Conservation (phyloP, 2,888 invertebrate genomes). For the Cryptus viduatorius region DNA sequence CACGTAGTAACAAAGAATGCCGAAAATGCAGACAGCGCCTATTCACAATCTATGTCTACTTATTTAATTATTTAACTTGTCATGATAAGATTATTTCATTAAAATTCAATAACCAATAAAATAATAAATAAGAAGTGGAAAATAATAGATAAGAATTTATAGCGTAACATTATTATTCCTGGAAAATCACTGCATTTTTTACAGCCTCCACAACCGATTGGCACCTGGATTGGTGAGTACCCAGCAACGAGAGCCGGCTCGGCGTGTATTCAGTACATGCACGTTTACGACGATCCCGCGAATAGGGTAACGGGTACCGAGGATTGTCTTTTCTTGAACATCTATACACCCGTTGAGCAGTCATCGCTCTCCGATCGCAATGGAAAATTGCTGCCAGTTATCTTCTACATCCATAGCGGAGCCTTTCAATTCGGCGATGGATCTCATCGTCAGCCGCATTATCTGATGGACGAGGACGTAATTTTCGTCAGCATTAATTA, state of each 20-base stretch:
- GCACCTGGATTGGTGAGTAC: constrained; percentile 49
- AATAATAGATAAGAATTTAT: too few species aligned
- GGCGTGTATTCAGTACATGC: constrained; percentile 63
- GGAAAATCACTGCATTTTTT: background rate
- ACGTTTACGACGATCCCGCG: constrained; percentile 24
- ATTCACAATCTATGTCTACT: too few species aligned
- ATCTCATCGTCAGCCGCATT: constrained; percentile 77
- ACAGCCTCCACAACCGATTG: constrained; percentile 65
- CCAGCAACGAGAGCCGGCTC: constrained; percentile 35
- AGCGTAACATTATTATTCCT: too few species aligned
- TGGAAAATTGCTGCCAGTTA: constrained; percentile 60
- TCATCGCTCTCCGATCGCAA: background rate
- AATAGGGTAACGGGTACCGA: constrained; percentile 74
- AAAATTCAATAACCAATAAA: too few species aligned
- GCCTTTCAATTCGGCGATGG: constrained; percentile 70
- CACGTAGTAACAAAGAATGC: too few species aligned
- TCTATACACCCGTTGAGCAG: constrained; percentile 79
- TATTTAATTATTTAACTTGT: too few species aligned
- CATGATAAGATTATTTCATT: too few species aligned
- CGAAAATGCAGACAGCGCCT: too few species aligned
- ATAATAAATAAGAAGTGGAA: too few species aligned
- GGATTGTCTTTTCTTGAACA: constrained; percentile 80
- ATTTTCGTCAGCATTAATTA: constrained; percentile 79
- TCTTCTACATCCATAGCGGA: constrained; percentile 69
- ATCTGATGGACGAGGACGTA: constrained; percentile 80